Percentiles rank a stretch among this genome's conserved stretches.
phyloP scores from a whole-genome alignment of 2,797 vertebrate genomes.

The Cuculus canorus region DNA sequence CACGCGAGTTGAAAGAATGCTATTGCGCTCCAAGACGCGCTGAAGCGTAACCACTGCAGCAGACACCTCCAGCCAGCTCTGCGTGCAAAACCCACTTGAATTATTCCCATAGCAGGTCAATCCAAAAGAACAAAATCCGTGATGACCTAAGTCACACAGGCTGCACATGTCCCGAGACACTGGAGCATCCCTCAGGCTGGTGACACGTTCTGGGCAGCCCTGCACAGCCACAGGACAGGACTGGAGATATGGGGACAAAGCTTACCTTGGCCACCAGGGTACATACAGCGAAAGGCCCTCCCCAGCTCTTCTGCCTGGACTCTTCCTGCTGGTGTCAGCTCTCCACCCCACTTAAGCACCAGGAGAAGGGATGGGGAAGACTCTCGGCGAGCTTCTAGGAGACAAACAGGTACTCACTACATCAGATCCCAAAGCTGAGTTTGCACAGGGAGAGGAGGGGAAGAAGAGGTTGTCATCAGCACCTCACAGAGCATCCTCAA shows the following conservation, averaged over 20 bases:
- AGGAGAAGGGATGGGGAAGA: slow-evolving; percentile 86
- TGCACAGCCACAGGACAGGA: not conserved
- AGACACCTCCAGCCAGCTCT: not conserved
- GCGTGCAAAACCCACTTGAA: not conserved
- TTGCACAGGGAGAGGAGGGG: not conserved
- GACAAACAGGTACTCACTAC: slow-evolving; percentile 9
- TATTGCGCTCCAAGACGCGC: not conserved
- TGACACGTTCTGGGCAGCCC: not conserved
- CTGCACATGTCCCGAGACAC: not conserved
- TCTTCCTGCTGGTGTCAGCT: slow-evolving; percentile 91
- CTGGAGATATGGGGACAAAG: fast-evolving
- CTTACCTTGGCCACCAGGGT: slow-evolving; percentile 96
- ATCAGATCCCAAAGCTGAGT: not conserved
- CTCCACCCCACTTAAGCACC: slow-evolving; percentile 96
- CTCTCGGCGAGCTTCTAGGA: slow-evolving; percentile 84
- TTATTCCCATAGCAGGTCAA: not conserved
- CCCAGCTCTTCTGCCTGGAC: slow-evolving; percentile 97
- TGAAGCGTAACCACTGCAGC: not conserved
- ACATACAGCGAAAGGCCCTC: slow-evolving; percentile 96
- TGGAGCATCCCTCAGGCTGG: not conserved
- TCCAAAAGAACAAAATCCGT: not conserved
- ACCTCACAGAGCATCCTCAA: not conserved
- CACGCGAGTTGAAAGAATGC: not conserved
- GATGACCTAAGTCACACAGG: not conserved
- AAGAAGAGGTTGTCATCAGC: not conserved